Evolutionary conservation across 2,888 invertebrate species (phyloP).

Genomic region (Galerucella calmariensis): DNA sequence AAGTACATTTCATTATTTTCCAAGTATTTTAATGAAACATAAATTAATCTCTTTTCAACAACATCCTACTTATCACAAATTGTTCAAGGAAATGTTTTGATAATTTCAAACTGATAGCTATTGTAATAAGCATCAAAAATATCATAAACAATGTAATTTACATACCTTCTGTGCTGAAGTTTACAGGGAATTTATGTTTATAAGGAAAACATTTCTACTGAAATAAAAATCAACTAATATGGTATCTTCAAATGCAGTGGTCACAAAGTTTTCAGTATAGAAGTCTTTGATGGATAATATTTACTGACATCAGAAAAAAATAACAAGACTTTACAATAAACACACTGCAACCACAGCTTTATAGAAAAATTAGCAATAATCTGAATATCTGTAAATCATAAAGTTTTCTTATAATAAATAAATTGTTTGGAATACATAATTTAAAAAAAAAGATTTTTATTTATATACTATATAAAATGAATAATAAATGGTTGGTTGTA

Average conservation of each 20-base stretch:
- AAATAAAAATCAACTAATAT: background rate
- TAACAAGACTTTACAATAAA: background rate
- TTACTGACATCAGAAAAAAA: background rate
- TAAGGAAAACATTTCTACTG: background rate
- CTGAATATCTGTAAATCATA: slow-evolving; percentile 17
- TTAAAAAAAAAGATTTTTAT: slow-evolving; percentile 28
- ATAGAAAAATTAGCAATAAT: slow-evolving; percentile 10
- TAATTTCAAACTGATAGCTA: background rate
- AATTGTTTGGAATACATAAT: slow-evolving; percentile 33
- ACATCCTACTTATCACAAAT: slow-evolving; percentile 6
- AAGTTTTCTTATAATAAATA: slow-evolving; percentile 14
- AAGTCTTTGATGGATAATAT: background rate
- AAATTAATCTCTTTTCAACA: slow-evolving; percentile 9
- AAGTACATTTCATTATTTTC: slow-evolving; percentile 3
- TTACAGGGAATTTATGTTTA: background rate
- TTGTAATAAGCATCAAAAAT: background rate
- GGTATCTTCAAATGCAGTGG: background rate
- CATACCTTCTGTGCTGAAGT: background rate
- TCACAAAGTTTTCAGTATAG: background rate
- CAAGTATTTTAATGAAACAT: slow-evolving; percentile 2
- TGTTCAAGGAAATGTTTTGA: slow-evolving; percentile 5
- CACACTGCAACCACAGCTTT: background rate
- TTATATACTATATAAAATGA: slow-evolving; percentile 35
- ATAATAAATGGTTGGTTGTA: slow-evolving; percentile 27
- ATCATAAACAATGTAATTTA: background rate